Base-by-base conservation (phyloP, 1,140 invertebrate species). In the Adelges cooleyi region DNA sequence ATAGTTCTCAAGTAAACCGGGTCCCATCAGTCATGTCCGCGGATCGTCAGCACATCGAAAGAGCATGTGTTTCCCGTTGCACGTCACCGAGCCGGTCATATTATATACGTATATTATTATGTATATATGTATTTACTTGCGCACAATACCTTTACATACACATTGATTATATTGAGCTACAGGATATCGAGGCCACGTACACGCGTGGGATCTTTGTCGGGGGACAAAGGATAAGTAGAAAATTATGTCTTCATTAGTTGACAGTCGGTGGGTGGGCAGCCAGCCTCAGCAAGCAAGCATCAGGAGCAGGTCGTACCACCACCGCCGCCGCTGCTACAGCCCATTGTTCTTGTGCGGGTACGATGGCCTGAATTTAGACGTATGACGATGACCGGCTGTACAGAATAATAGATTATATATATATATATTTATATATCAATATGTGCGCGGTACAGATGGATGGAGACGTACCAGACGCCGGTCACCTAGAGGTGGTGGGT, bases 221-320 rank as follows among this genome's bases (percentile, higher is more conserved):
- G 27, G 42, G 38, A 62, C 56, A 62, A 62, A 62, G 56, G 42
- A 62, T 29, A 48, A 29, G 42, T 18, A 62, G 42, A 62, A 62
- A n/a, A 62, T 62, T 62, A 62, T 62, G 56, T 62, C 56, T 62
- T 62, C 56, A 62, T 62, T 62, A 62, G 56, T 62, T 62, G 56
- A 62, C 56, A 62, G 42, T 62, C 40, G 56, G 56, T 62, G 56
- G 56, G 56, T 62, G 56, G 56, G 56, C 56, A 46, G 40, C 5
- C 11, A 33, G 29, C 11, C 11, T 5, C 5, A 6, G 11, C 29
- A 6, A 6, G 29, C 29, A n/a, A n/a, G n/a, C n/a, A 38, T 6
- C 10, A 15, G 11, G 3, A 13, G 4, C 3, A 3, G 40, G n/a
- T n/a, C n/a, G n/a, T n/a, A n/a, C n/a, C n/a, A n/a, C 3, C 40